Evolutionary conservation across 1,140 invertebrate species (phyloP).

Genomic region (Drosophila bocki): DNA sequence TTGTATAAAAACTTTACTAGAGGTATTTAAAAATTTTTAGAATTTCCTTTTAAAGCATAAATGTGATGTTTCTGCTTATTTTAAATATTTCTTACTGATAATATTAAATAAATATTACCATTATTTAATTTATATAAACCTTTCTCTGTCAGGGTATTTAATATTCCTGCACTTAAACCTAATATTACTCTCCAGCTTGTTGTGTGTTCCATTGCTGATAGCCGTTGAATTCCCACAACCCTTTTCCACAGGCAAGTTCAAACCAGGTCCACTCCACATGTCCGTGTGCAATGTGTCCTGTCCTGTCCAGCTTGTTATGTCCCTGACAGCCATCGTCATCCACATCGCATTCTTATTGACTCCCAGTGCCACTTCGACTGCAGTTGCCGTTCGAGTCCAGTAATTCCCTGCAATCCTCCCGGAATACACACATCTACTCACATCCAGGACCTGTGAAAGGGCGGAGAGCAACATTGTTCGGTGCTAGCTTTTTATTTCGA

Average conservation of each 20-base stretch:
- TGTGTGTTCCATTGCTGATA: conserved; percentile 57
- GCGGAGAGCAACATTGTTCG: conserved; percentile 62
- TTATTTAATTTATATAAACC: too few species aligned
- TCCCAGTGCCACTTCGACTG: conserved; percentile 73
- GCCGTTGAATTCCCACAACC: conserved; percentile 26
- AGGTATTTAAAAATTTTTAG: background rate
- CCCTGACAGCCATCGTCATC: conserved; percentile 66
- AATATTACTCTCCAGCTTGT: background rate
- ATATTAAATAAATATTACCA: too few species aligned
- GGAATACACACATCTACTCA: conserved; percentile 3
- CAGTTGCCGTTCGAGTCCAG: conserved; percentile 24
- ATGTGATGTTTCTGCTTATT: background rate
- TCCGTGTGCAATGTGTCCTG: conserved; percentile 45
- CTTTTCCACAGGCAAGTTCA: background rate
- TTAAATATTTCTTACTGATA: too few species aligned
- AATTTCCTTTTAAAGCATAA: background rate
- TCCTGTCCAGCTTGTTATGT: conserved; percentile 74
- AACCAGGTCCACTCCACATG: conserved; percentile 26
- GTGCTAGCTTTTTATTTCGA: conserved; percentile 65
- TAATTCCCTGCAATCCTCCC: conserved; percentile 3
- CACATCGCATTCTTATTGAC: conserved; percentile 81
- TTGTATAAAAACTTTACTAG: background rate
- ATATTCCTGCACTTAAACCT: too few species aligned
- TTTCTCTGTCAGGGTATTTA: background rate
- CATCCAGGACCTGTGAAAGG: background rate